Evolutionary conservation across 1,140 invertebrate genomes (phyloP), one percentile per base, ranked within the genome.

Genomic region (Dryas iulia): DNA sequence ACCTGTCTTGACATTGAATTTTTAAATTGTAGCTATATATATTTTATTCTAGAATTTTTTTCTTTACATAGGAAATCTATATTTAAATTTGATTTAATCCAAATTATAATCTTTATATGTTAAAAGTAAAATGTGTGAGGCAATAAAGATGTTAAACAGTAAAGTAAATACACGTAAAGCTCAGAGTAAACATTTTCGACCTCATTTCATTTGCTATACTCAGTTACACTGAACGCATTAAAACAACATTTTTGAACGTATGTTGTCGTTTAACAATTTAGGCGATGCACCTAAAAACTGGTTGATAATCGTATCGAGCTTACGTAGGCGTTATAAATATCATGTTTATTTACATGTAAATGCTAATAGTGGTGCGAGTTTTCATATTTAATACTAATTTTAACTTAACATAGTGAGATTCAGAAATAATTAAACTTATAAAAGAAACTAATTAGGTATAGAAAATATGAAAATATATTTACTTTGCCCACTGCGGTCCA

Each of bases 401-500:
- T 25, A 39, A 60, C 11, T 47, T 30, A 24, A 33, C 5, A 25
- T 21, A 58, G 1, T 30, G 26, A 24, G 47, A 39, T 8, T 24
- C 7, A 14, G 2, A 26, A 12, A 47, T 3, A 2, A 24, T 60
- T 12, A 59, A 39, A 23, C 4, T 21, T 10, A 47, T 18, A 47
- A 39, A 25, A n/a, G 0, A 21, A 52, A 62, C 3, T 21, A 47
- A 8, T 30, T 62, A 47, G 2, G 18, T 59, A 30, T 31, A 30
- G 24, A 62, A 24, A 28, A 47, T 47, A 60, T 28, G 31, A 53
- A 59, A 47, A 68, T 63, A 60, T 71, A 76, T 74, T 28, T 76
- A 78, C 77, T 56, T 74, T 66, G 58, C 62, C 30, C 69, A 66
- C 47, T 68, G 64, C 59, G 67, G 56, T 75, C 73, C 72, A 77